A percentile compares a stretch with the other conserved stretches of the same genome.
Conservation (phyloP, 1,140 invertebrate species). For the Ceratitis capitata region DNA sequence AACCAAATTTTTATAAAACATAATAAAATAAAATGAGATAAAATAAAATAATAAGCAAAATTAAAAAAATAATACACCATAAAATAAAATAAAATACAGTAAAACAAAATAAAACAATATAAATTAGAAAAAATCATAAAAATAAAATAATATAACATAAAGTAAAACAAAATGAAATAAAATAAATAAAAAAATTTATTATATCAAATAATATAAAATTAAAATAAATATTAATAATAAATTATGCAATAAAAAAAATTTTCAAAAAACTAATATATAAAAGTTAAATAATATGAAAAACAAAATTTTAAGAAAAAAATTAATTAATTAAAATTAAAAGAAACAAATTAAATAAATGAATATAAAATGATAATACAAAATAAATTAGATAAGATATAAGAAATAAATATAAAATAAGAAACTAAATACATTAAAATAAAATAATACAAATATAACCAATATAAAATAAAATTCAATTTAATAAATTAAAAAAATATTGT, state of each 20-base stretch:
- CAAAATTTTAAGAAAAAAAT: no score
- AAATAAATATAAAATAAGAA: no score
- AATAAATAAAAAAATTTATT: not conserved
- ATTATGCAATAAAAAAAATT: no score
- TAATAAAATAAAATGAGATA: not conserved
- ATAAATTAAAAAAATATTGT: no score
- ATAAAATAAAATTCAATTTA: no score
- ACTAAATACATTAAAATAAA: no score
- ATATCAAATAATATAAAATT: no score
- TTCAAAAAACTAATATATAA: no score
- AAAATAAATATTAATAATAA: not conserved
- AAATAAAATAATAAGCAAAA: not conserved
- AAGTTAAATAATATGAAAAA: no score
- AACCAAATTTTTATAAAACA: not conserved
- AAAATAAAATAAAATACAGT: not conserved
- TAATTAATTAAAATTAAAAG: not conserved
- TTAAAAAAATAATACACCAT: not conserved
- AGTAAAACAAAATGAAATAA: not conserved
- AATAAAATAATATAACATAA: not conserved
- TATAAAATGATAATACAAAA: not conserved
- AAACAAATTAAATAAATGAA: not conserved
- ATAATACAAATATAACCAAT: no score
- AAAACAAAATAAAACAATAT: not conserved
- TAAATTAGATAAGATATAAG: no score
- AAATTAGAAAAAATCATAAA: not conserved